phyloP scores from a whole-genome alignment of 1,140 invertebrate species.

The Lamellibrachia luymesi region DNA sequence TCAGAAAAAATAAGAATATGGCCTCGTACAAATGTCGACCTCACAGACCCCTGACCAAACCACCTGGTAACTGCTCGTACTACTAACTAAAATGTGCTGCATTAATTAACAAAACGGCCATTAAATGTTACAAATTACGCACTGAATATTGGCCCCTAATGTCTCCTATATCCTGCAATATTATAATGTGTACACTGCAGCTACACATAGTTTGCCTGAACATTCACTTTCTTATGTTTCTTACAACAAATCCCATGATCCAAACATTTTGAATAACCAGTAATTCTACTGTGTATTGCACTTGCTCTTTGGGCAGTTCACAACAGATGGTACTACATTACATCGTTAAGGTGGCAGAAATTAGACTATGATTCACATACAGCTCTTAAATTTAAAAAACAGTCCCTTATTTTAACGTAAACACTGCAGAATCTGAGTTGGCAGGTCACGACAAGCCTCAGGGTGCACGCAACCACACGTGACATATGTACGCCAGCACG shows the following conservation, averaged over 20 bases:
- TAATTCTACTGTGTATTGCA: neutral
- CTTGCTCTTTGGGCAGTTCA: neutral
- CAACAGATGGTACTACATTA: neutral
- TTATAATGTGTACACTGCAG: neutral
- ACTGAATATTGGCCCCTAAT: neutral
- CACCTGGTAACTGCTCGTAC: neutral
- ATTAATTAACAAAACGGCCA: neutral
- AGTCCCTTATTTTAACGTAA: neutral
- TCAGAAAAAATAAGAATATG: neutral
- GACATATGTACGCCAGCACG: neutral
- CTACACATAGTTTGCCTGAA: neutral
- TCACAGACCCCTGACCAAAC: neutral
- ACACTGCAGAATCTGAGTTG: neutral
- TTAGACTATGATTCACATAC: too few species aligned
- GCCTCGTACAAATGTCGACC: neutral
- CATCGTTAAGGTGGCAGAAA: too few species aligned
- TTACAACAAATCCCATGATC: neutral
- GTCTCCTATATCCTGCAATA: neutral
- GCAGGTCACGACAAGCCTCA: neutral
- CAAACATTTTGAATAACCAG: neutral
- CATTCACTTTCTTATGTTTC: neutral
- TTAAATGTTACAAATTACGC: neutral
- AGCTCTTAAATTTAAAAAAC: neutral
- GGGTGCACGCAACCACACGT: neutral
- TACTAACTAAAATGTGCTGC: neutral